Conservation (phyloP, 2,797 vertebrate genomes). For the Diplodus puntazzo region DNA sequence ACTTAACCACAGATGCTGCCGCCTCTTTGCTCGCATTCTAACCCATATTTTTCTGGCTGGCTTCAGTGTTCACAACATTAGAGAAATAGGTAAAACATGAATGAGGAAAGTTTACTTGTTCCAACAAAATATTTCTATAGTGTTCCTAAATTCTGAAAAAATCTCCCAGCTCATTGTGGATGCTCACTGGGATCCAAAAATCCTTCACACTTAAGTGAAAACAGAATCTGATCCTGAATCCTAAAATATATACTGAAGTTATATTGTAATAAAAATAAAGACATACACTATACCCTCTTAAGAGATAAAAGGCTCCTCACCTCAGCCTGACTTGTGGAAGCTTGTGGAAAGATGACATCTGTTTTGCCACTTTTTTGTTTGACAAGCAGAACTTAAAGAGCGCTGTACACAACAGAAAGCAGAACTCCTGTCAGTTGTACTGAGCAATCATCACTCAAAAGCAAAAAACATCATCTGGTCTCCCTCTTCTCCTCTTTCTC, state of each 20-base stretch:
- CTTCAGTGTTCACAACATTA: too few species aligned
- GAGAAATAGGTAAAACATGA: too few species aligned
- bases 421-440: slow-evolving; percentile 39
- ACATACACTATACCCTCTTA: neutral
- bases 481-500: neutral
- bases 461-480: slow-evolving; percentile 15
- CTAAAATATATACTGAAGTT: neutral
- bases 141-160: neutral
- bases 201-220: neutral
- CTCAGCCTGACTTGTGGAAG: neutral
- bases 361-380: slow-evolving; percentile 10
- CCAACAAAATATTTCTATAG: too few species aligned
- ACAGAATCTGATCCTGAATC: slow-evolving; percentile 8
- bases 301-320: slow-evolving; percentile 7
- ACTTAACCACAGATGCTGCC: neutral
- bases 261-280: neutral
- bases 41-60: too few species aligned
- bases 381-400: slow-evolving; percentile 10
- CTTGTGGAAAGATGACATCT: slow-evolving; percentile 1
- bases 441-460: slow-evolving; percentile 30
- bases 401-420: slow-evolving; percentile 31
- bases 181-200: neutral
- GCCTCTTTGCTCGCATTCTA: neutral
- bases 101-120: too few species aligned
- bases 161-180: neutral